Percentiles rank a stretch among this genome's conserved stretches.
These are phyloP conservation scores for Trypoxylon attenuatum DNA, from an alignment of 2,888 invertebrate genomes.

Conservation along the genomic window DNA sequence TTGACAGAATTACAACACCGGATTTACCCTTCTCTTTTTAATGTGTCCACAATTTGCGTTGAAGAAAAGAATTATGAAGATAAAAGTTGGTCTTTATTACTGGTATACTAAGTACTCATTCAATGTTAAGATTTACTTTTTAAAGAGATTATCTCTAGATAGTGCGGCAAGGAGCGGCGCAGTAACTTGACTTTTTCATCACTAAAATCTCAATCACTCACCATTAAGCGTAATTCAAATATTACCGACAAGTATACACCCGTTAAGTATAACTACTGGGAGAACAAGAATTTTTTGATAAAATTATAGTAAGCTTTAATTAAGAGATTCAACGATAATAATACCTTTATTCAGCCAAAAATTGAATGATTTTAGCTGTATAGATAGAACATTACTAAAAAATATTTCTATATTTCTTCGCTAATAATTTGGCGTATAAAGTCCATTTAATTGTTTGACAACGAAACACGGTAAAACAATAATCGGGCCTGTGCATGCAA, in stretches of 20 bases:
- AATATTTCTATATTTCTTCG: too few species aligned
- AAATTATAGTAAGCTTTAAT: neutral
- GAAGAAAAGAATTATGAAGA: too few species aligned
- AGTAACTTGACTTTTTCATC: conserved; percentile 10
- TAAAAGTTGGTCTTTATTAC: conserved; percentile 4
- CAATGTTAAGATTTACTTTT: conserved; percentile 10
- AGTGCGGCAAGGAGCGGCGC: conserved; percentile 2
- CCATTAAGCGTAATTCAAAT: neutral
- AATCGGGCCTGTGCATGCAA: too few species aligned
- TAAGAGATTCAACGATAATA: conserved; percentile 7
- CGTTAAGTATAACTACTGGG: neutral
- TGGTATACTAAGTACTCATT: conserved; percentile 23
- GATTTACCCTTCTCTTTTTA: too few species aligned
- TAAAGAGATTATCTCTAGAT: conserved; percentile 13
- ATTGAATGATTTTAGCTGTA: conserved; percentile 14
- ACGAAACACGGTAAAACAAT: neutral
- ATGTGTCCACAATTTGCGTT: too few species aligned
- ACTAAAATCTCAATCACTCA: neutral
- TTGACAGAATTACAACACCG: too few species aligned
- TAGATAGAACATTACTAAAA: neutral
- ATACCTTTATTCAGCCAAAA: conserved; percentile 11
- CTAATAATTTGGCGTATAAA: too few species aligned
- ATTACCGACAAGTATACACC: neutral
- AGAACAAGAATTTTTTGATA: neutral
- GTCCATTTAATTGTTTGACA: neutral